Conservation (phyloP, 2,113 vertebrate species). For the Sitta europaea region DNA sequence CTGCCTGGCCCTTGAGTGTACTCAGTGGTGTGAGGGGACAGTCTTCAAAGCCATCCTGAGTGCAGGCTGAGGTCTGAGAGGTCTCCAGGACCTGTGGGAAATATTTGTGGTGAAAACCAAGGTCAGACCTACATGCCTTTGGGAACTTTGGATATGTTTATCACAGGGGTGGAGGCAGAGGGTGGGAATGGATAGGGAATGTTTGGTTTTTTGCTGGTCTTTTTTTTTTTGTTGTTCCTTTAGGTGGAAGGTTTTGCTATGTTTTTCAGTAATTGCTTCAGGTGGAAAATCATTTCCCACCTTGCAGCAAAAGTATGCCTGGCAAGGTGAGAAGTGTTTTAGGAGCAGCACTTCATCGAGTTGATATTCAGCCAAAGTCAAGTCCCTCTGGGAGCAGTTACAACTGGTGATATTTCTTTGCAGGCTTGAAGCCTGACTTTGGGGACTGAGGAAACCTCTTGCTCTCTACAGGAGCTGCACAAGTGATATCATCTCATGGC, state of each 20-base stretch:
- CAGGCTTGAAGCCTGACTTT: not conserved
- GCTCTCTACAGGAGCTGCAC: not conserved
- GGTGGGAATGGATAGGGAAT: not conserved
- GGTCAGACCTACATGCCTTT: not conserved
- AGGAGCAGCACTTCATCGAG: not conserved
- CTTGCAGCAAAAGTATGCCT: slow-evolving; percentile 25
- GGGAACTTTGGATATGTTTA: not conserved
- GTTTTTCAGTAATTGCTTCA: not conserved
- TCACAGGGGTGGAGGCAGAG: not conserved
- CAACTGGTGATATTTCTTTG: not conserved
- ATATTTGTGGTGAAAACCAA: not conserved
- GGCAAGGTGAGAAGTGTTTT: not conserved
- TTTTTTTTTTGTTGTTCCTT: not conserved
- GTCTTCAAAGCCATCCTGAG: not conserved
- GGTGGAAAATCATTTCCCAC: slow-evolving; percentile 8
- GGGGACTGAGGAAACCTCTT: not conserved
- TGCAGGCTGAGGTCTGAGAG: not conserved
- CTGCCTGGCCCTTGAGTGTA: not conserved
- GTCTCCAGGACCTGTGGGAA: not conserved
- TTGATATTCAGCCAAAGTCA: slow-evolving; percentile 31
- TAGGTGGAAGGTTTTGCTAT: not conserved
- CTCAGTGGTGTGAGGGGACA: not conserved
- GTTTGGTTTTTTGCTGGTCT: not conserved
- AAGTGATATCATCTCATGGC: not conserved
- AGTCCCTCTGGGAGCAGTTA: not conserved